A percentile compares a stretch with the other conserved stretches of the same genome.
These are phyloP conservation scores for Drosophila truncata DNA, from an alignment of 1,140 invertebrate genomes.

Conservation along the genomic window DNA sequence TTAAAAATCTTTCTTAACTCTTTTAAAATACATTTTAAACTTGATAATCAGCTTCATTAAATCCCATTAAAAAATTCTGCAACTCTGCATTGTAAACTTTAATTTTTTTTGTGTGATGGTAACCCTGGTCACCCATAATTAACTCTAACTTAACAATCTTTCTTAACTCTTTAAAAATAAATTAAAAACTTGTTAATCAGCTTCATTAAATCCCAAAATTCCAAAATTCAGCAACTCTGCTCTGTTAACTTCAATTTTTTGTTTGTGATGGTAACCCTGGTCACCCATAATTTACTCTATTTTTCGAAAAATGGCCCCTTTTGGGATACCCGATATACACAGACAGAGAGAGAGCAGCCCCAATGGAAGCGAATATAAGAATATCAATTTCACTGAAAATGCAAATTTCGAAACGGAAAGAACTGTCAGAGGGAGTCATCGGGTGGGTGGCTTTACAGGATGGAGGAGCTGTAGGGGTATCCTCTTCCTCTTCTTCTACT, in stretches of 20 bases:
- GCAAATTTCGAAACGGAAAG: slow-evolving; percentile 71
- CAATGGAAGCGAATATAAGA: slow-evolving; percentile 44
- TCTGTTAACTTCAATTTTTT: neutral
- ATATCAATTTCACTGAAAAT: slow-evolving; percentile 79
- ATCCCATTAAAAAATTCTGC: neutral
- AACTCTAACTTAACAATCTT: slow-evolving; percentile 8
- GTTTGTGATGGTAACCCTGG: slow-evolving; percentile 34
- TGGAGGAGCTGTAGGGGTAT: neutral
- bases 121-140: slow-evolving; percentile 66
- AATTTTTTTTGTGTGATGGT: neutral
- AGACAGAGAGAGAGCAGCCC: neutral
- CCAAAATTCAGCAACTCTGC: neutral
- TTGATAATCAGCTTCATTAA: neutral
- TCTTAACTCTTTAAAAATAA: neutral
- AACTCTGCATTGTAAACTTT: neutral
- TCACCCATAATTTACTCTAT: slow-evolving; percentile 63
- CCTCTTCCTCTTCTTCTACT: slow-evolving; percentile 8
- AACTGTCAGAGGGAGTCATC: slow-evolving; percentile 27
- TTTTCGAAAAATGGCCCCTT: slow-evolving; percentile 45
- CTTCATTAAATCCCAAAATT: neutral
- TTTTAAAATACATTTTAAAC: neutral
- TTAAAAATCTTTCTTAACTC: no score
- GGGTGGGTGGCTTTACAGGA: neutral
- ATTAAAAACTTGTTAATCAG: neutral
- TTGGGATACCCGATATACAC: slow-evolving; percentile 24